Evolutionary conservation across 2,797 vertebrate species (phyloP).

Genomic region (Hydrocynus forskahlii): DNA sequence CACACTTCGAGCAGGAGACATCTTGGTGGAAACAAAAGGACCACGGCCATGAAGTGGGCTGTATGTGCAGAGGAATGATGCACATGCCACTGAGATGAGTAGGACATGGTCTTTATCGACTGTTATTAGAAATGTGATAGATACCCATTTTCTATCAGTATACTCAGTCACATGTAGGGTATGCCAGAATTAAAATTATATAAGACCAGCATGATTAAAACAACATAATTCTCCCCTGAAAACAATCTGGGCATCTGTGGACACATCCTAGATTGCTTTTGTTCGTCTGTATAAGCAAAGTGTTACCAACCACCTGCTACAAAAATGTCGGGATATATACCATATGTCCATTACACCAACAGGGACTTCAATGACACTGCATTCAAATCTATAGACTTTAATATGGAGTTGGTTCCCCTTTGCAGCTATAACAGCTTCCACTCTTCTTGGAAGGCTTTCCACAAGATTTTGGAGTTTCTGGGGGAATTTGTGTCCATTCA

Average conservation of each 20-base stretch:
- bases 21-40: conserved; percentile 23
- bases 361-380: no score
- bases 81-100: conserved; percentile 8
- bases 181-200: neutral
- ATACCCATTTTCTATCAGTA: neutral
- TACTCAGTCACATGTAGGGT: no score
- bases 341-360: no score
- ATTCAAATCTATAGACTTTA: no score
- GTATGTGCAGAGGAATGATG: conserved; percentile 1
- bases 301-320: neutral
- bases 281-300: neutral
- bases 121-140: neutral
- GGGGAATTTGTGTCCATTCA: no score
- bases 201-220: neutral
- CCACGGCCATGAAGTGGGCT: neutral
- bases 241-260: neutral
- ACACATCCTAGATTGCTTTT: neutral
- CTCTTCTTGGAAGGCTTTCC: no score
- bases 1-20: neutral
- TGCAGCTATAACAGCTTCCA: no score
- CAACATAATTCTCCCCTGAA: neutral
- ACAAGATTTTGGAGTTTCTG: no score
- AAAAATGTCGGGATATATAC: no score
- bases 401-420: no score
- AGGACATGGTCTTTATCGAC: neutral